Evolutionary conservation across 2,113 vertebrate genomes (phyloP).

Genomic region (Catharus bicknelli): DNA sequence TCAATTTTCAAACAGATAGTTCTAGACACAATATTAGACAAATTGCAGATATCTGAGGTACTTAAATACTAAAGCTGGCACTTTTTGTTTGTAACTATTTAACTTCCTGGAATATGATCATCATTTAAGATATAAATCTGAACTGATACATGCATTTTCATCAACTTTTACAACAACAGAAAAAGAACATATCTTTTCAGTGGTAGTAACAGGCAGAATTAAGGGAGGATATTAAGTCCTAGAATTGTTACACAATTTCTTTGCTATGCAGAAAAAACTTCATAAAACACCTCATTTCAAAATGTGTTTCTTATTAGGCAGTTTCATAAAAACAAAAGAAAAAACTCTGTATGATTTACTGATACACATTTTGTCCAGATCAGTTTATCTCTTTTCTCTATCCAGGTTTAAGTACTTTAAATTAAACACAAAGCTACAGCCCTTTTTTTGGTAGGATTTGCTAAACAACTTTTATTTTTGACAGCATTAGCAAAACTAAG

Average conservation of each 20-base stretch:
- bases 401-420: not conserved
- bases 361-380: not conserved
- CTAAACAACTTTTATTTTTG: not conserved
- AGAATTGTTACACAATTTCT: slow-evolving; percentile 5
- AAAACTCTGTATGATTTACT: not conserved
- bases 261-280: slow-evolving; percentile 15
- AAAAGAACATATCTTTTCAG: not conserved
- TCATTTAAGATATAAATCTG: not conserved
- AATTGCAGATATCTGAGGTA: not conserved
- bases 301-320: slow-evolving; percentile 38
- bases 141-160: not conserved
- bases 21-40: not conserved
- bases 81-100: not conserved
- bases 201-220: not conserved
- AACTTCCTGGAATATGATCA: not conserved
- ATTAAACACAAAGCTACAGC: not conserved
- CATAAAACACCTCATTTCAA: not conserved
- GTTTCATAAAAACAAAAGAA: slow-evolving; percentile 13
- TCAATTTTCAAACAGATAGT: not conserved
- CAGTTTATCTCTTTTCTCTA: not conserved
- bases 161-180: not conserved
- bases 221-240: not conserved
- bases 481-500: not conserved
- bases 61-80: not conserved
- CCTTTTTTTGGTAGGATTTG: not conserved